Base-by-base conservation (phyloP, 1,140 invertebrate genomes). In the Hestina assimilis region DNA sequence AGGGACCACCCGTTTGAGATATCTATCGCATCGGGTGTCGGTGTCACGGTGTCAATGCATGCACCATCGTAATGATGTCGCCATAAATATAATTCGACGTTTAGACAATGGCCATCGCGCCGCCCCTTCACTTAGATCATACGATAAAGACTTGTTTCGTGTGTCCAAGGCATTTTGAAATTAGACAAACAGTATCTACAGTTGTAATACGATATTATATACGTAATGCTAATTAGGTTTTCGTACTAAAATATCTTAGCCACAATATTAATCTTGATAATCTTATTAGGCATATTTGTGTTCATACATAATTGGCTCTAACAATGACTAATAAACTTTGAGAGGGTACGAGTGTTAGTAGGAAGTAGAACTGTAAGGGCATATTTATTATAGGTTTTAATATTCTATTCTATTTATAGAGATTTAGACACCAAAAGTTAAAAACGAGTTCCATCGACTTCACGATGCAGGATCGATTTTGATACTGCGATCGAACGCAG, bases 51-150 rank as follows among this genome's bases (percentile, higher is more conserved):
- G 59, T 60, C 41, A 54, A 24, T 42, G 42, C 45, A 59, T 47
- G 56, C 57, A 58, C 61, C 65, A 63, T 74, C 55, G 64, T 55
- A 40, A 54, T 59, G 64, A 60, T 60, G 70, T 72, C 72, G 59
- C 63, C 69, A 63, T 86, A 74, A 80, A 85, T 81, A 78, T 78
- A 72, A 68, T 81, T 83, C 77, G 77, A 79, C 80, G 72, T 60
- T 71, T 66, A 75, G 69, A 83, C 82, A 85, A 85, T 85, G 66
- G 72, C 47, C 61, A 53, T 65, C 63, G 67, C 51, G 61, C 65
- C 59, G 54, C 69, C 59, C 69, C 68, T 61, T 61, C 53, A 54
- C 46, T 64, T 47, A 64, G 74, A 77, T 77, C 62, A 41, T 21
- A 12, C 52, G 75, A 81, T 81, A 77, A 58, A 31, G 56, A 46